A percentile compares a stretch with the other conserved stretches of the same genome.
Conservation (phyloP, 2,888 invertebrate genomes). For the Brachyopa scutellaris region DNA sequence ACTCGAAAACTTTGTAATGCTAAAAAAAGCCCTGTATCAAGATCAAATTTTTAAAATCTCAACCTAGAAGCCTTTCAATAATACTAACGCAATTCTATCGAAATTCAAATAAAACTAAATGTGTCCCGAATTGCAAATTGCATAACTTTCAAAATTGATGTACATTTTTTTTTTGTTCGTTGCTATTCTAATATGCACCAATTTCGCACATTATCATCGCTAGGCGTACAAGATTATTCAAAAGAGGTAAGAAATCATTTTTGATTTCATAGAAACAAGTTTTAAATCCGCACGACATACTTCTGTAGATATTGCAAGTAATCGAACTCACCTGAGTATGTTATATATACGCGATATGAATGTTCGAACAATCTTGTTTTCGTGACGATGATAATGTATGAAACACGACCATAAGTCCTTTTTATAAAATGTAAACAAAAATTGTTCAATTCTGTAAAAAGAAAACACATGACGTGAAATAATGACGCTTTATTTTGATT, state of each 20-base stretch:
- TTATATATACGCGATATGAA: neutral
- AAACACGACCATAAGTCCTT: conserved; percentile 21
- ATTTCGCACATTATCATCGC: neutral
- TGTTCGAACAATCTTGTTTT: conserved; percentile 13
- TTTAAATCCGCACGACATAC: no score
- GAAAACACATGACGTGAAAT: conserved; percentile 21
- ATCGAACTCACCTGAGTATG: no score
- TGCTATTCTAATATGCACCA: conserved; percentile 3
- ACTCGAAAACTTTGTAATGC: conserved; percentile 34
- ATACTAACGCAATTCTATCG: conserved; percentile 1
- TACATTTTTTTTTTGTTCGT: conserved; percentile 5
- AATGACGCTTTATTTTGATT: conserved; percentile 37
- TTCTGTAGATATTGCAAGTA: no score
- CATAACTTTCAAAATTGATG: neutral
- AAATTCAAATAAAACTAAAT: conserved; percentile 5
- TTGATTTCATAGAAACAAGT: neutral
- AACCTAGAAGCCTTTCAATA: neutral
- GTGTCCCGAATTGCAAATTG: conserved; percentile 3
- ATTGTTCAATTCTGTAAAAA: conserved; percentile 22
- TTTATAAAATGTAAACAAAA: conserved; percentile 20
- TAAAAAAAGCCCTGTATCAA: conserved; percentile 11
- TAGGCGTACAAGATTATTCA: conserved; percentile 1
- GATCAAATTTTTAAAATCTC: conserved; percentile 7
- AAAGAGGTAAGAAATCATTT: neutral
- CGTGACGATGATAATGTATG: neutral